These are phyloP conservation scores for Abrostola triplasia DNA, from an alignment of 2,888 invertebrate genomes.

Conservation along the genomic window DNA sequence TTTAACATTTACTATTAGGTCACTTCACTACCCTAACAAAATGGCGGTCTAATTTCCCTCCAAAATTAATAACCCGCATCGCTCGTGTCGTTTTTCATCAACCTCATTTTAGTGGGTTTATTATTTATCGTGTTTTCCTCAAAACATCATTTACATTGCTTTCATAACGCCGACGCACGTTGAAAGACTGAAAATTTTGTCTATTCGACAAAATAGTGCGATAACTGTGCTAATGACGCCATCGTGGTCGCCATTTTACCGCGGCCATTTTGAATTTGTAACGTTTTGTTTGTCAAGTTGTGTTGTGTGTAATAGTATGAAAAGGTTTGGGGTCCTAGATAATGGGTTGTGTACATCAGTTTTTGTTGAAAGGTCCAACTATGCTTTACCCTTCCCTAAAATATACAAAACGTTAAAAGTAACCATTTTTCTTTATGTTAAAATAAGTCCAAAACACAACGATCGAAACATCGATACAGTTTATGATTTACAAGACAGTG, in stretches of 20 bases:
- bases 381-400: slow-evolving; percentile 18
- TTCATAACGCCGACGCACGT: slow-evolving; percentile 82
- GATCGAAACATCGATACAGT: slow-evolving; percentile 52
- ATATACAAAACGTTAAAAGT: slow-evolving; percentile 29
- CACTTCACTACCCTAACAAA: slow-evolving; percentile 68
- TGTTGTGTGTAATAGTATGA: slow-evolving; percentile 64
- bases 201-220: slow-evolving; percentile 87
- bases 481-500: slow-evolving; percentile 76
- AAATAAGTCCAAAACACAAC: slow-evolving; percentile 34
- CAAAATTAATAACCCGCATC: slow-evolving; percentile 79
- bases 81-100: slow-evolving; percentile 80
- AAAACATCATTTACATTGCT: slow-evolving; percentile 81
- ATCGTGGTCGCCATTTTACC: slow-evolving; percentile 75
- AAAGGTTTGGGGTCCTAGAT: slow-evolving; percentile 69
- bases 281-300: slow-evolving; percentile 79
- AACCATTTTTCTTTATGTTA: slow-evolving; percentile 29
- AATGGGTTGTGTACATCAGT: slow-evolving; percentile 61
- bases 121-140: slow-evolving; percentile 83
- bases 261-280: slow-evolving; percentile 76
- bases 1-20: slow-evolving; percentile 61
- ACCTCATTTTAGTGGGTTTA: slow-evolving; percentile 78
- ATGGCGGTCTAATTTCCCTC: slow-evolving; percentile 78
- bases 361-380: slow-evolving; percentile 61
- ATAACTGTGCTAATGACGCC: slow-evolving; percentile 86
- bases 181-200: slow-evolving; percentile 87